Evolutionary conservation across 1,140 invertebrate genomes (phyloP), one percentile per base, ranked within the genome.

Genomic region (Elymnias hypermnestra): DNA sequence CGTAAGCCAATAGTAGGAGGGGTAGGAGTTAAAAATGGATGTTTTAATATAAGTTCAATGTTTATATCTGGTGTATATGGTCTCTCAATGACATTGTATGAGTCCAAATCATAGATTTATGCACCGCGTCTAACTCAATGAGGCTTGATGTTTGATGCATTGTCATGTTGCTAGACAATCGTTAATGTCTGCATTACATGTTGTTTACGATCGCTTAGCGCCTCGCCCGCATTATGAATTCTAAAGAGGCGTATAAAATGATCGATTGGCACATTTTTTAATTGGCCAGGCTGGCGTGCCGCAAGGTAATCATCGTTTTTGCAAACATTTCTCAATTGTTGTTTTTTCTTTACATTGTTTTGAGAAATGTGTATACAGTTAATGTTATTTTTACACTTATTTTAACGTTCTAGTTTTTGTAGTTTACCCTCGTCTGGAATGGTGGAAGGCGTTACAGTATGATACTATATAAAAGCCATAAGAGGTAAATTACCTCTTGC

Each of bases 101-200:
- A 22, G 25, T 72, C 56, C 53, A 46, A 63, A 65, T 68, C 57
- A 51, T 47, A 64, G 69, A 79, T 77, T 73, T 72, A 77, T 73
- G 61, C 61, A 68, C 53, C 68, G 69, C 66, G 58, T 68, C 63
- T 69, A 65, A 63, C 60, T 75, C 72, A 81, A 83, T 78, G 72
- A 73, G 63, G 71, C 74, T 73, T 77, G 75, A 63, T 67, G 66
- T 60, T 75, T 77, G 68, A 81, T 82, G 66, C 66, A 72, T 70
- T 77, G 73, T 74, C 66, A 65, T 78, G 71, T 74, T 63, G 50
- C 49, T 58, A 67, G 66, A 76, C 65, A 66, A 61, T 75, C 70
- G 68, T 76, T 73, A 83, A 77, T 63, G 73, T 78, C 72, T 72
- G 53, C 78, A 75, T 76, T 74, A 83, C 64, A 65, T 47, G 62